phyloP scores from a whole-genome alignment of 2,888 invertebrate genomes.

The Sarcophaga subvicina region DNA sequence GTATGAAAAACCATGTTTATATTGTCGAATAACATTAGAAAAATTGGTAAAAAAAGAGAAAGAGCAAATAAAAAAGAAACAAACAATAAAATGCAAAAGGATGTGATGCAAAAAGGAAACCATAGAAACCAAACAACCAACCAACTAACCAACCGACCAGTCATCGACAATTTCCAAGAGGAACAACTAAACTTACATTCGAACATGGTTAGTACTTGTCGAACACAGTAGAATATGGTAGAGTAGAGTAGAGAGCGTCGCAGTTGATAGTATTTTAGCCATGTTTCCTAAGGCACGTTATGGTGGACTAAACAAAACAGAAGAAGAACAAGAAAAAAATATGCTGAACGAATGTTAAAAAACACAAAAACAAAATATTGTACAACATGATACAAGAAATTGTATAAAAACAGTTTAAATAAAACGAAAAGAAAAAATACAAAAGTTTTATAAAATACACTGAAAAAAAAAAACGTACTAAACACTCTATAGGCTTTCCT shows the following conservation, averaged over 20 bases:
- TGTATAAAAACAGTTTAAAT: slow-evolving; percentile 58
- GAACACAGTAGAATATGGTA: neutral
- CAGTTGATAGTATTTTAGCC: slow-evolving; percentile 61
- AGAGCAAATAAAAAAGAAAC: neutral
- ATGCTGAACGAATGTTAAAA: slow-evolving; percentile 1
- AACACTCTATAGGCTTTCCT: too few relatives aligned
- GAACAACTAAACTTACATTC: slow-evolving; percentile 8
- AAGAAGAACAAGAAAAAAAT: neutral
- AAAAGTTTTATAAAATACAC: slow-evolving; percentile 30
- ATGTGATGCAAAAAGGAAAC: slow-evolving; percentile 50
- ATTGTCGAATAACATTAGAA: slow-evolving; percentile 59
- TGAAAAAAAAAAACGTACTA: neutral
- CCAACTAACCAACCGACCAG: slow-evolving; percentile 33
- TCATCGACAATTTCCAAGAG: slow-evolving; percentile 62
- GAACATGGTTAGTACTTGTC: slow-evolving; percentile 33
- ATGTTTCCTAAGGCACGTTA: slow-evolving; percentile 47
- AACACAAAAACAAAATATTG: slow-evolving; percentile 40
- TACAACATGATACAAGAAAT: slow-evolving; percentile 65
- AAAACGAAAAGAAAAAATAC: slow-evolving; percentile 28
- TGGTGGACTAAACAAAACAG: slow-evolving; percentile 38
- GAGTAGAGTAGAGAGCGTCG: neutral
- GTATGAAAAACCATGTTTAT: slow-evolving; percentile 28
- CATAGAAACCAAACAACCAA: slow-evolving; percentile 48
- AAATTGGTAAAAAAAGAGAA: slow-evolving; percentile 3
- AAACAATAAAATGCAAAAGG: neutral